Base-by-base conservation (phyloP, 2,113 vertebrate species). In the Euleptes europaea region DNA sequence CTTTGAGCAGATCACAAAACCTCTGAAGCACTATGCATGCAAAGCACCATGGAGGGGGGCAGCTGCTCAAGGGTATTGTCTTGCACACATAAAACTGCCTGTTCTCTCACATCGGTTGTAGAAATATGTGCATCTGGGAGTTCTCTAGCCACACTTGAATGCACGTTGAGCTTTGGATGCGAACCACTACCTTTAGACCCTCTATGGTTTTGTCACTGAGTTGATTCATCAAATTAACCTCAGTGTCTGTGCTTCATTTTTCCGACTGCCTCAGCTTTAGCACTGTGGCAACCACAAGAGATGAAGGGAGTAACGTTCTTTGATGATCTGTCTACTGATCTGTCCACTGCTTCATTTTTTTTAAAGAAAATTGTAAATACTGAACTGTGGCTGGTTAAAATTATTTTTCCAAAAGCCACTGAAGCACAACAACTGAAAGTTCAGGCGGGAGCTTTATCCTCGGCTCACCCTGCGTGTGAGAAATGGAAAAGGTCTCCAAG, bases 391-490 rank as follows among this genome's bases (percentile, higher is more conserved):
- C 83, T 86, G 47, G 13, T 83, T 80, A 26, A 84, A 28, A 35
- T 35, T 83, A 49, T 66, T 75, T 74, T 75, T 67, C 44, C n/a
- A 12, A 33, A 88, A 65, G 2, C 31, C 57, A 65, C 33, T 26
- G 35, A 71, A 70, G 69, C 51, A 88, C 86, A 33, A 89, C 86
- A 90, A 83, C 82, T 92, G 72, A 90, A 76, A 79, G 40, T 73
- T 49, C 13, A 1, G 31, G 44, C 73, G 82, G 82, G 83, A 87
- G 82, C 70, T 57, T 80, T 54, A 84, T 88, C 40, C 82, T 38
- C 26, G 83, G 44, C 26, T 89, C 23, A 84, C 0, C 13, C 28
- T 63, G 42, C 66, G 0, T 33, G 38, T 82, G 66, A 86, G 79
- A 49, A 83, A 71, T 42, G 66, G 49, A 88, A 89, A n/a, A 85